Conservation (phyloP, 2,888 invertebrate genomes). For the Coleophora deauratella region DNA sequence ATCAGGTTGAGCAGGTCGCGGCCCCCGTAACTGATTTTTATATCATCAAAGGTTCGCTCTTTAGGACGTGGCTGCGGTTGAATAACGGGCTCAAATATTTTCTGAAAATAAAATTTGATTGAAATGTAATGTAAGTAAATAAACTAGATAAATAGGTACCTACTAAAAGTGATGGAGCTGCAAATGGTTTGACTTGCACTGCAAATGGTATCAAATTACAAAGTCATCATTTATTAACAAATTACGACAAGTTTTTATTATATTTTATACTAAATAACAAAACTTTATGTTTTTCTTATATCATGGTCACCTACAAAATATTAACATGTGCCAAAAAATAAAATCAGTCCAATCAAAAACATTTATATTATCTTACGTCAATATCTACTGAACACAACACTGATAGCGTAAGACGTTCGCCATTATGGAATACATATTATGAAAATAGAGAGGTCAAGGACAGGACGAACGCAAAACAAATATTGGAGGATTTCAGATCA, state of each 20-base stretch:
- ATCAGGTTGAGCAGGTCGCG: slow-evolving; percentile 76
- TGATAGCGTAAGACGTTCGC: slow-evolving; percentile 64
- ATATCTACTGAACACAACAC: slow-evolving; percentile 27
- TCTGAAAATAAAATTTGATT: slow-evolving; percentile 38
- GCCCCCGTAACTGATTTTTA: slow-evolving; percentile 64
- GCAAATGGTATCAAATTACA: no score
- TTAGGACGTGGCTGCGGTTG: slow-evolving; percentile 61
- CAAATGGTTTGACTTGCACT: no score
- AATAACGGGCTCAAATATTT: slow-evolving; percentile 58
- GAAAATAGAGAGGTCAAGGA: slow-evolving; percentile 74
- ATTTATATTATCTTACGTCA: slow-evolving; percentile 49
- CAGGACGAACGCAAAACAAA: slow-evolving; percentile 69
- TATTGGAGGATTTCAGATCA: slow-evolving; percentile 31
- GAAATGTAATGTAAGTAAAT: no score
- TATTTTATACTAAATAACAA: no score
- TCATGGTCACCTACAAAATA: no score
- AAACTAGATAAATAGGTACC: no score
- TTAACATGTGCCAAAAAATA: background rate
- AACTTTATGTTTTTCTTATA: no score
- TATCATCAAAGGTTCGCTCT: slow-evolving; percentile 46
- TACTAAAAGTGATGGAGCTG: no score
- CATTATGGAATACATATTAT: slow-evolving; percentile 74
- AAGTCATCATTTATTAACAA: no score
- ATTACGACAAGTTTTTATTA: no score
- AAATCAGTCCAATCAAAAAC: no score